phyloP scores from a whole-genome alignment of 2,797 vertebrate species.

The Zenarchopterus dispar region DNA sequence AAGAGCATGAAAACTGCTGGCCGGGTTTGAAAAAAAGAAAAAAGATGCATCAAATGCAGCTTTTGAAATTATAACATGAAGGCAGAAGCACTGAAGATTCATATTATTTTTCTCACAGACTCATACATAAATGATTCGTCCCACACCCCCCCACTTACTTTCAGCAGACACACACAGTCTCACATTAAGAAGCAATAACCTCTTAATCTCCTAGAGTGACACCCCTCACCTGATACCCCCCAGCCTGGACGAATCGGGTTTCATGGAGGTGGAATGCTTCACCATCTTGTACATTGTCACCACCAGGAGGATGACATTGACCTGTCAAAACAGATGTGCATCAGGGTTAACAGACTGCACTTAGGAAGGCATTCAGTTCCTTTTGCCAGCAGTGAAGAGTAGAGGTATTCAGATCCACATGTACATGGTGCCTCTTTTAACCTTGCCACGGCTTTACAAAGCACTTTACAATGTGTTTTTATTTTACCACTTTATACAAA shows the following conservation, averaged over 20 bases:
- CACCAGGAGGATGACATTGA: conserved; percentile 97
- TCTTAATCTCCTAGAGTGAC: conserved; percentile 65
- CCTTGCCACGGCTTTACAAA: no score
- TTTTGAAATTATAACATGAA: conserved; percentile 49
- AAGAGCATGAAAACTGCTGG: conserved; percentile 51
- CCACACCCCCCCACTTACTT: background rate
- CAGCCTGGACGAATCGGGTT: conserved; percentile 98
- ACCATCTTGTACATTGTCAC: conserved; percentile 99
- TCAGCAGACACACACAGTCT: conserved; percentile 7
- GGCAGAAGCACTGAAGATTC: conserved; percentile 48
- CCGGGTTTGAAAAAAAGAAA: conserved; percentile 49
- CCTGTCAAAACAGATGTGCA: conserved; percentile 88
- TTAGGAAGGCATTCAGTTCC: conserved; percentile 62
- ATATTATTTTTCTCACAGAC: conserved; percentile 53
- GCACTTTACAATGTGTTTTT: no score
- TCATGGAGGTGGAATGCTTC: conserved; percentile 98
- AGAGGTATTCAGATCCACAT: background rate
- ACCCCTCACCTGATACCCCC: conserved; percentile 96
- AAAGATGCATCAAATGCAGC: conserved; percentile 49
- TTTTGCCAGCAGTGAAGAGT: conserved; percentile 16
- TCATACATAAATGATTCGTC: conserved; percentile 21
- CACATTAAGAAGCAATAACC: conserved; percentile 32
- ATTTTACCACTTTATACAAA: no score
- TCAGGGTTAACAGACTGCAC: conserved; percentile 72
- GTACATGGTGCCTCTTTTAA: no score